Evolutionary conservation across 2,797 vertebrate species (phyloP), one percentile per base, ranked within the genome.

Genomic region (Graptemys geographica): DNA sequence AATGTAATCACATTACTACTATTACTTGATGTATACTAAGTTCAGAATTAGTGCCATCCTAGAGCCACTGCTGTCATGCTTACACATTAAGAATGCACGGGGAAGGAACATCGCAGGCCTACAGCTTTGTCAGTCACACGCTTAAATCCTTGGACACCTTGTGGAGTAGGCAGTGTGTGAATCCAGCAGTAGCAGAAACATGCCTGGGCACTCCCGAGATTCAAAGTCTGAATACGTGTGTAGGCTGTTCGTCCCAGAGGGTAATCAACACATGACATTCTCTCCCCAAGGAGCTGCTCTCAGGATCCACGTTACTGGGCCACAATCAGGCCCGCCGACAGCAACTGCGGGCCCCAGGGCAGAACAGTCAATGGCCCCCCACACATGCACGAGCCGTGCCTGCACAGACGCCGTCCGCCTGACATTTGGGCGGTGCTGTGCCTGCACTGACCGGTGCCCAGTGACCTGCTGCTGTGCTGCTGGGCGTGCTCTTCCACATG

Each of bases 221-320:
- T 23, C 81, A 56, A 91, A 80, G 90, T 69, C 56, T 69, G 83
- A 51, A 62, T 56, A 81, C 51, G 28, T 74, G 41, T n/a, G 82
- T 65, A 79, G 62, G n/a, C 31, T 13, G 65, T 94, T 91, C 91
- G 80, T 82, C 65, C 88, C 51, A 0, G 55, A 80, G 37, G 7
- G 55, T 18, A 47, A 94, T 69, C 57, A 76, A 94, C 86, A 2
- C n/a, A 69, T 7, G 51, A 31, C 37, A 69, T 37, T 79, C 47
- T 74, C 55, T 85, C 92, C 87, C 87, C 62, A 84, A n/a, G 12
- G 79, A 86, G 79, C 90, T 87, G 62, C 90, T 89, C 93, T 41
- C 84, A 78, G 80, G 82, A 83, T 37, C 37, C 59, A 23, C 59
- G 11, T 47, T 47, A 80, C 84, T 82, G 89, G 82, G 19, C 21